These are phyloP conservation scores for Aricia artaxerxes DNA, from an alignment of 2,888 invertebrate species.

Conservation along the genomic window DNA sequence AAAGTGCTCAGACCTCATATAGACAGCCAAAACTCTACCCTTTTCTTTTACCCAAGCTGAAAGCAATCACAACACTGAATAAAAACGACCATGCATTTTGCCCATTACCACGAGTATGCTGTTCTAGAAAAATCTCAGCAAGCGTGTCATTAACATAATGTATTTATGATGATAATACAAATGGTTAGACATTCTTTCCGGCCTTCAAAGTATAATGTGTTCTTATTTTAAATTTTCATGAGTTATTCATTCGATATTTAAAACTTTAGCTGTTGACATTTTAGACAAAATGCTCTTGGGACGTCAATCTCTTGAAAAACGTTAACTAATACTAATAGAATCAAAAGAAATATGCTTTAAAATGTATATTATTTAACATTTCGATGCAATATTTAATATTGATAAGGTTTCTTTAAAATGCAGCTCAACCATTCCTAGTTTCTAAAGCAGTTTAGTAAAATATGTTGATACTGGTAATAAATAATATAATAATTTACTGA, in stretches of 20 bases:
- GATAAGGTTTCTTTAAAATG: not conserved
- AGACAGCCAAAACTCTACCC: not conserved
- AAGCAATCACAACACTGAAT: not conserved
- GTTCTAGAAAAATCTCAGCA: slow-evolving; percentile 22
- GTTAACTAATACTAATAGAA: not conserved
- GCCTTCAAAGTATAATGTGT: slow-evolving; percentile 6
- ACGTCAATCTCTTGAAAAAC: not conserved
- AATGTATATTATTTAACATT: not conserved
- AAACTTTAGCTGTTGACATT: slow-evolving; percentile 8
- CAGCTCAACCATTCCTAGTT: not conserved
- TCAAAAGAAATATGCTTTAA: not conserved
- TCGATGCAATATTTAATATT: not conserved
- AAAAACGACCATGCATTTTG: not conserved
- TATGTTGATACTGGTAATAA: not conserved
- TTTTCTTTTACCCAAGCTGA: not conserved
- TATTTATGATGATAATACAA: slow-evolving; percentile 23
- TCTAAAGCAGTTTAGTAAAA: not conserved
- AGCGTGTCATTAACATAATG: slow-evolving; percentile 23
- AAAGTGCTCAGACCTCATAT: not conserved
- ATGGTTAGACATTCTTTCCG: slow-evolving; percentile 3
- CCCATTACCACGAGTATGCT: slow-evolving; percentile 15
- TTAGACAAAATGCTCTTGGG: slow-evolving; percentile 1
- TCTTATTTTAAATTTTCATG: slow-evolving; percentile 14
- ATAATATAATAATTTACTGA: not conserved
- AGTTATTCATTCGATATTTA: slow-evolving; percentile 26